Evolutionary conservation across 2,113 vertebrate genomes (phyloP).

Genomic region (Anolis sagrei): DNA sequence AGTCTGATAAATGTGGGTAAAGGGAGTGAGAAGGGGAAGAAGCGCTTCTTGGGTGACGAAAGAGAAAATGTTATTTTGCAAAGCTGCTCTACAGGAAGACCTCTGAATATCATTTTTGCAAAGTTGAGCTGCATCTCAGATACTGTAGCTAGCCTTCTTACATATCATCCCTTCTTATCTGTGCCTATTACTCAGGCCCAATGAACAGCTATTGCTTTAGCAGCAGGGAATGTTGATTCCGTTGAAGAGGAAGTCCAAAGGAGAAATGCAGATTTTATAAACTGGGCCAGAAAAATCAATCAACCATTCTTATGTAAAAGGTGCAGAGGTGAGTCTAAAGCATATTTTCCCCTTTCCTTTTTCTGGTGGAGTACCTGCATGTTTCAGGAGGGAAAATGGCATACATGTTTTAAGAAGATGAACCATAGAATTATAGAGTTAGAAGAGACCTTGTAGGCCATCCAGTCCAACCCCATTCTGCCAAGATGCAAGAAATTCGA

Average conservation of each 20-base stretch:
- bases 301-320: neutral
- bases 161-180: slow-evolving; percentile 4
- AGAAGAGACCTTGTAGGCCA: no score
- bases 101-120: neutral
- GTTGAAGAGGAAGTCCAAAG: slow-evolving; percentile 3
- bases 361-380: neutral
- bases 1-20: accelerated
- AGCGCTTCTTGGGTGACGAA: neutral
- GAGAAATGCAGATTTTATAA: slow-evolving; percentile 12
- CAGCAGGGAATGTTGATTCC: slow-evolving; percentile 47
- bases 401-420: neutral
- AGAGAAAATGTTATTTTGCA: neutral
- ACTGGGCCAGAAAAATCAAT: neutral
- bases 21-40: neutral
- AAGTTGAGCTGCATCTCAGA: slow-evolving; percentile 23
- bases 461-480: no score
- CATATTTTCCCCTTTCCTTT: neutral
- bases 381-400: neutral
- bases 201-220: neutral
- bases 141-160: neutral
- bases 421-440: no score
- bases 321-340: neutral
- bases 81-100: neutral
- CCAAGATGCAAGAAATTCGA: no score
- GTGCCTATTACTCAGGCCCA: neutral